Evolutionary conservation across 2,797 vertebrate genomes (phyloP).

Genomic region (Apogon hyalosoma): DNA sequence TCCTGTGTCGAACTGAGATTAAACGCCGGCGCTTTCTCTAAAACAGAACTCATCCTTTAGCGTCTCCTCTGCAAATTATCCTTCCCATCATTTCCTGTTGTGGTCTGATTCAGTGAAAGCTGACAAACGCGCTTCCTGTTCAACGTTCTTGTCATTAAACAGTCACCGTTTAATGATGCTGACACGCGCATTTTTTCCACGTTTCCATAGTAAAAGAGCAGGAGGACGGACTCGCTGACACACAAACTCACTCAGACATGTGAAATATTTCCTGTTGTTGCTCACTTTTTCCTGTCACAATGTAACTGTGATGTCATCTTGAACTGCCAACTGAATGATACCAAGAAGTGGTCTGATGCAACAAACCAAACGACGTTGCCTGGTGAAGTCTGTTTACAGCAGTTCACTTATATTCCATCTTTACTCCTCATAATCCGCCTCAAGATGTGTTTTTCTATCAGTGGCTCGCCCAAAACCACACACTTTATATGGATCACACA

Average conservation of each 20-base stretch:
- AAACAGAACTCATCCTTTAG: neutral
- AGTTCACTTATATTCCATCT: neutral
- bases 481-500: no score
- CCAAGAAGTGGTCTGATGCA: constrained; percentile 5
- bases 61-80: constrained; percentile 38
- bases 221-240: constrained; percentile 9
- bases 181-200: neutral
- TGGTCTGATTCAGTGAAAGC: constrained; percentile 40
- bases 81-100: constrained; percentile 66
- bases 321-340: neutral
- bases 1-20: constrained; percentile 47
- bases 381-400: neutral
- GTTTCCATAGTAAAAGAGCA: constrained; percentile 18
- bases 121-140: constrained; percentile 66
- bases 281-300: constrained; percentile 77
- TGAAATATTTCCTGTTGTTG: constrained; percentile 81
- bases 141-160: constrained; percentile 26
- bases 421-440: neutral
- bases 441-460: neutral
- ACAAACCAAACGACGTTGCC: neutral
- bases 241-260: constrained; percentile 32
- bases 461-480: no score
- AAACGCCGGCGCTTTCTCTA: constrained; percentile 25
- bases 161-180: constrained; percentile 3
- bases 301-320: constrained; percentile 57